phyloP scores from a whole-genome alignment of 2,797 vertebrate species.

The Morus bassanus region DNA sequence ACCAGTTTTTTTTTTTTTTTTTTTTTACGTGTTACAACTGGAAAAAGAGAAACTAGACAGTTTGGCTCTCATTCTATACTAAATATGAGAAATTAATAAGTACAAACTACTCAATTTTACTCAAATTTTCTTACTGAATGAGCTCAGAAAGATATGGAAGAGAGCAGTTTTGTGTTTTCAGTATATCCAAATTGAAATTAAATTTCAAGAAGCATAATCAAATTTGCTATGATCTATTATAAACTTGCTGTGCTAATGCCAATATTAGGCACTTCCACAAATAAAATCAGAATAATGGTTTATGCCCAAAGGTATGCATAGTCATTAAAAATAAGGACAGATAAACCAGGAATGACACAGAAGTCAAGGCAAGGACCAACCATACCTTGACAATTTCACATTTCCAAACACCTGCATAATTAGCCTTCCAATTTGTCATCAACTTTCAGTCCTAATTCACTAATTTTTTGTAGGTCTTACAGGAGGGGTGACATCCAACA shows the following conservation, averaged over 20 bases:
- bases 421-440: neutral
- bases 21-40: neutral
- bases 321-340: neutral
- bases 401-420: neutral
- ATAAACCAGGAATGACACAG: neutral
- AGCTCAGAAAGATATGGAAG: neutral
- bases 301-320: neutral
- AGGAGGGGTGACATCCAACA: neutral
- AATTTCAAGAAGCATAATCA: neutral
- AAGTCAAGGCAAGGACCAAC: neutral
- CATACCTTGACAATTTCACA: neutral
- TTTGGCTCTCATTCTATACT: neutral
- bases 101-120: neutral
- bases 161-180: neutral
- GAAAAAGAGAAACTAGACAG: neutral
- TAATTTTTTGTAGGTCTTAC: neutral
- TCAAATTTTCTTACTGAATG: neutral
- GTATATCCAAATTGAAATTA: neutral
- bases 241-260: neutral
- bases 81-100: neutral
- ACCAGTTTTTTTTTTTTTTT: neutral
- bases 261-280: neutral
- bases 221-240: neutral
- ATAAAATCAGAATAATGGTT: neutral
- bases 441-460: neutral